phyloP scores from a whole-genome alignment of 2,113 vertebrate genomes.

The Ictidomys tridecemlineatus region DNA sequence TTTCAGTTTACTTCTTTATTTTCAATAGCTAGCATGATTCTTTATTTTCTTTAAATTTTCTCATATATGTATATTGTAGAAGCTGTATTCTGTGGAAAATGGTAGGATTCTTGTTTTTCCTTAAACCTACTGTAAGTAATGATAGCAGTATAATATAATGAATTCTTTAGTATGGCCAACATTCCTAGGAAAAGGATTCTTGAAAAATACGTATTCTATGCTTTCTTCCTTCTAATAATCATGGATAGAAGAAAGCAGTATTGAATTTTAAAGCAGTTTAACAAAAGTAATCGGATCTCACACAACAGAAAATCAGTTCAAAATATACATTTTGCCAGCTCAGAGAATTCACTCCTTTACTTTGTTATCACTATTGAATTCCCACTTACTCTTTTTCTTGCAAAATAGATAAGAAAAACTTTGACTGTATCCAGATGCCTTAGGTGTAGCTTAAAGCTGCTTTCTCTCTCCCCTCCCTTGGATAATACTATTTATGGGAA shows the following conservation, averaged over 20 bases:
- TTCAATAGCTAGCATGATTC: neutral
- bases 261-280: slow-evolving; percentile 70
- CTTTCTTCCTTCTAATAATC: slow-evolving; percentile 38
- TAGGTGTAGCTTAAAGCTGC: neutral
- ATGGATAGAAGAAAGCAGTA: slow-evolving; percentile 32
- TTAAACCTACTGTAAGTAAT: neutral
- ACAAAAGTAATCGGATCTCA: slow-evolving; percentile 68
- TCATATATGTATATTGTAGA: neutral
- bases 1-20: slow-evolving; percentile 20
- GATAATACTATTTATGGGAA: slow-evolving; percentile 40
- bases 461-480: neutral
- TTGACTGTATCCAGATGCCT: neutral
- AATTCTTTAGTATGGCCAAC: slow-evolving; percentile 26
- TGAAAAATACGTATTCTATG: neutral
- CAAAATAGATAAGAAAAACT: slow-evolving; percentile 44
- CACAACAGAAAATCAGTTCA: slow-evolving; percentile 67
- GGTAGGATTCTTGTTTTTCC: neutral
- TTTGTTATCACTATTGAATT: slow-evolving; percentile 29
- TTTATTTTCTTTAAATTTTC: slow-evolving; percentile 34
- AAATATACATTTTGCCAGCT: slow-evolving; percentile 70
- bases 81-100: neutral
- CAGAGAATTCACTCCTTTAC: neutral
- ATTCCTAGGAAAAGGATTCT: slow-evolving; percentile 38
- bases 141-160: neutral
- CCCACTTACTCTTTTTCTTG: slow-evolving; percentile 37